These are phyloP conservation scores for Eufriesea mexicana DNA, from an alignment of 1,140 invertebrate species.

Conservation along the genomic window DNA sequence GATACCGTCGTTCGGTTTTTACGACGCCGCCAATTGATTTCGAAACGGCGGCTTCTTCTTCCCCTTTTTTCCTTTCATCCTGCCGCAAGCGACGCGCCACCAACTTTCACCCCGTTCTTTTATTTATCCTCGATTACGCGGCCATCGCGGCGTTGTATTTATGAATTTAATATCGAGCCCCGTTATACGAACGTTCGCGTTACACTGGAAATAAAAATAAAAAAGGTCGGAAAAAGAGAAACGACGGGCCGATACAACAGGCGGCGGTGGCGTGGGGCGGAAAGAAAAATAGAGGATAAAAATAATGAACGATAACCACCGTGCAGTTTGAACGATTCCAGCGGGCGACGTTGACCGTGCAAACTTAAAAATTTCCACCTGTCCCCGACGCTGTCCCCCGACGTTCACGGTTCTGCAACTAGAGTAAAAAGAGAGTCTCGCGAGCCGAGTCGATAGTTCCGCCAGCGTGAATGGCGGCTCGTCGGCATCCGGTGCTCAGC, in stretches of 20 bases:
- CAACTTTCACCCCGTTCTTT: constrained; percentile 26
- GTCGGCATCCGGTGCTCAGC: constrained; percentile 1
- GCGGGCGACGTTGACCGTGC: neutral
- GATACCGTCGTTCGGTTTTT: constrained; percentile 15
- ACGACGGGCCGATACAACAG: neutral
- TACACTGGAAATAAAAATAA: constrained; percentile 8
- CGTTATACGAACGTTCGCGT: neutral
- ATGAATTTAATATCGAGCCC: constrained; percentile 32
- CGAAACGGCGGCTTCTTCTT: neutral
- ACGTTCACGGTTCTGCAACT: constrained; percentile 31
- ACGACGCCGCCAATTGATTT: constrained; percentile 14
- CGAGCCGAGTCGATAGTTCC: constrained; percentile 48
- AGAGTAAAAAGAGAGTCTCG: constrained; percentile 47
- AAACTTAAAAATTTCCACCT: constrained; percentile 51
- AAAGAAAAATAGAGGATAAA: neutral
- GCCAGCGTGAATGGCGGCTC: constrained; percentile 17
- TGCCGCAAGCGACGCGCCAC: neutral
- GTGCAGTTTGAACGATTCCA: constrained; percentile 18
- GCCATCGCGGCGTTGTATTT: constrained; percentile 20
- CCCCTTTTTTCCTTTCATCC: neutral
- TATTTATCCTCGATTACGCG: constrained; percentile 21
- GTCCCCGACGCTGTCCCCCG: no score
- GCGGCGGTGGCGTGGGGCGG: no score
- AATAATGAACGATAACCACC: neutral
- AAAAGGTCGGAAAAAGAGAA: neutral